These are phyloP conservation scores for Addax nasomaculatus DNA, from an alignment of 2,113 vertebrate genomes.

Conservation along the genomic window DNA sequence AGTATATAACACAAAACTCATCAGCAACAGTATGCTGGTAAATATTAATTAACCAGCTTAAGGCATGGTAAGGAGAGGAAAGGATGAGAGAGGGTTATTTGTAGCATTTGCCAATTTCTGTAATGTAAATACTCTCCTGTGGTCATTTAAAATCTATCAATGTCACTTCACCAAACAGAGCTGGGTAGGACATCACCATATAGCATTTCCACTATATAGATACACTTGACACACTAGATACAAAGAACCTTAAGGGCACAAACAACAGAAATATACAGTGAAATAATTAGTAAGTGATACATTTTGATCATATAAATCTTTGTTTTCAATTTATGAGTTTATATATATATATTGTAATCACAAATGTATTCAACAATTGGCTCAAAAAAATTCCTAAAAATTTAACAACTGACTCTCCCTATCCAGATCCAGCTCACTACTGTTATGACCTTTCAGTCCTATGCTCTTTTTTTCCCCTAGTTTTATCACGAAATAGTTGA, in stretches of 20 bases:
- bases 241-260: not conserved
- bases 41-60: not conserved
- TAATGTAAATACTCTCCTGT: not conserved
- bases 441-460: not conserved
- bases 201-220: not conserved
- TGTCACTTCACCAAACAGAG: not conserved
- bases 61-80: too few species aligned
- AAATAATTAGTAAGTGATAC: not conserved
- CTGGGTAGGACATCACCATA: not conserved
- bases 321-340: not conserved
- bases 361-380: not conserved
- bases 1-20: not conserved
- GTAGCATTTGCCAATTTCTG: not conserved
- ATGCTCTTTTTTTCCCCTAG: not conserved
- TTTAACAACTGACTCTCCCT: not conserved
- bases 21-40: not conserved
- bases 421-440: not conserved
- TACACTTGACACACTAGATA: not conserved
- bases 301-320: not conserved
- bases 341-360: not conserved
- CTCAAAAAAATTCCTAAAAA: conserved; percentile 11
- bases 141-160: not conserved
- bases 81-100: not conserved
- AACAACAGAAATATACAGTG: not conserved
- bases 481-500: not conserved